A percentile compares a stretch with the other conserved stretches of the same genome.
Evolutionary conservation across 2,797 vertebrate species (phyloP).

Genomic region (Siniperca scherzeri): DNA sequence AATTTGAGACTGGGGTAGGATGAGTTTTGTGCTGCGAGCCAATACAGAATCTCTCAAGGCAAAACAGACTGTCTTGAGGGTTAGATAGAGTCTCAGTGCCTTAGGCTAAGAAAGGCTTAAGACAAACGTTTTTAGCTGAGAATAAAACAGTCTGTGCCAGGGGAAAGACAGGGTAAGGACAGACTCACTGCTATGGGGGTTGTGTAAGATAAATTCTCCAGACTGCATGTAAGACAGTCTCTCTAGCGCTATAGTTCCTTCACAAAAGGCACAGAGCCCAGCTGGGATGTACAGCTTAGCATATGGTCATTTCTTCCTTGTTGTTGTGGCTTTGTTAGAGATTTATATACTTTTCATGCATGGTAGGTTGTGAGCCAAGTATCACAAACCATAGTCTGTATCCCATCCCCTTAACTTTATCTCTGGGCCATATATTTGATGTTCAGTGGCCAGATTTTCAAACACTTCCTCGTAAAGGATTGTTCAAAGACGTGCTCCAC

Average conservation of each 20-base stretch:
- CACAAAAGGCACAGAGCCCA: constrained; percentile 39
- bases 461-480: constrained; percentile 20
- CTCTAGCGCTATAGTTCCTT: constrained; percentile 13
- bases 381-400: constrained; percentile 29
- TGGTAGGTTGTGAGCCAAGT: constrained; percentile 33
- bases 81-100: constrained; percentile 46
- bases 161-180: constrained; percentile 43
- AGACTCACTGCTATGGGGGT: constrained; percentile 25
- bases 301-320: constrained; percentile 51
- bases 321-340: constrained; percentile 48
- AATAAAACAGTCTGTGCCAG: constrained; percentile 48
- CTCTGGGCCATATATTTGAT: constrained; percentile 18
- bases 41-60: constrained; percentile 38
- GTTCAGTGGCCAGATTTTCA: constrained; percentile 29
- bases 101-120: constrained; percentile 44
- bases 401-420: constrained; percentile 4
- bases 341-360: constrained; percentile 48
- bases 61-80: constrained; percentile 43
- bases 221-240: constrained; percentile 25
- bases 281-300: constrained; percentile 37
- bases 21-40: constrained; percentile 41
- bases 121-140: constrained; percentile 46
- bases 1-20: constrained; percentile 49
- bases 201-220: constrained; percentile 40
- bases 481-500: constrained; percentile 35